A percentile compares a stretch with the other conserved stretches of the same genome.
Conservation (phyloP, 2,888 invertebrate species). For the Machimus atricapillus region DNA sequence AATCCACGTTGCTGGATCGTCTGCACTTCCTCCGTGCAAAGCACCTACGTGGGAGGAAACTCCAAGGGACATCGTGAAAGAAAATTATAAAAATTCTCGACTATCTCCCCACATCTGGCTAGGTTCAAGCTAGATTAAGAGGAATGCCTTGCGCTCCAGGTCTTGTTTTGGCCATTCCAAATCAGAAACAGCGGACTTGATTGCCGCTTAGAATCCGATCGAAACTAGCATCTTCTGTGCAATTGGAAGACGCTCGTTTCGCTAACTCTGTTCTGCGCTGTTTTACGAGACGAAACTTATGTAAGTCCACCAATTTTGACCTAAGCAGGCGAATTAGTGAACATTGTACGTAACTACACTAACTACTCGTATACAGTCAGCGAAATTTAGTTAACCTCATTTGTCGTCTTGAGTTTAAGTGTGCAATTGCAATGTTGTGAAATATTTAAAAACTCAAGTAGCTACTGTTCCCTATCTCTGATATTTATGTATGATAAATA, state of each 20-base stretch:
- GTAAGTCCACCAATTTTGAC: neutral
- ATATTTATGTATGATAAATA: neutral
- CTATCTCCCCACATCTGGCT: neutral
- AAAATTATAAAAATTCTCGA: neutral
- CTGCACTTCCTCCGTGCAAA: neutral
- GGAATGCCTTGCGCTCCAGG: neutral
- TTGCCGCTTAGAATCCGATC: neutral
- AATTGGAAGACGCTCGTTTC: neutral
- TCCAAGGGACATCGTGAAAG: neutral
- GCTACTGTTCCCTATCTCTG: neutral
- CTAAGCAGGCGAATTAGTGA: neutral
- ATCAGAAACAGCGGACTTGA: neutral
- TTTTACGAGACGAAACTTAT: neutral
- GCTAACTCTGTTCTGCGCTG: neutral
- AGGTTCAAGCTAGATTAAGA: neutral
- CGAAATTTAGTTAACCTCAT: neutral
- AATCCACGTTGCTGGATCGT: neutral
- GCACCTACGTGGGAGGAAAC: neutral
- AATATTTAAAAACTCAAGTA: neutral
- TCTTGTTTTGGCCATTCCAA: neutral
- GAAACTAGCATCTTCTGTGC: neutral
- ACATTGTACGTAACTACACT: neutral
- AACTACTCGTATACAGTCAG: too few relatives aligned
- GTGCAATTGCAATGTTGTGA: neutral
- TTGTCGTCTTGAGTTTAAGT: neutral